These are phyloP conservation scores for Rhagium mordax DNA, from an alignment of 2,888 invertebrate species.

Conservation along the genomic window DNA sequence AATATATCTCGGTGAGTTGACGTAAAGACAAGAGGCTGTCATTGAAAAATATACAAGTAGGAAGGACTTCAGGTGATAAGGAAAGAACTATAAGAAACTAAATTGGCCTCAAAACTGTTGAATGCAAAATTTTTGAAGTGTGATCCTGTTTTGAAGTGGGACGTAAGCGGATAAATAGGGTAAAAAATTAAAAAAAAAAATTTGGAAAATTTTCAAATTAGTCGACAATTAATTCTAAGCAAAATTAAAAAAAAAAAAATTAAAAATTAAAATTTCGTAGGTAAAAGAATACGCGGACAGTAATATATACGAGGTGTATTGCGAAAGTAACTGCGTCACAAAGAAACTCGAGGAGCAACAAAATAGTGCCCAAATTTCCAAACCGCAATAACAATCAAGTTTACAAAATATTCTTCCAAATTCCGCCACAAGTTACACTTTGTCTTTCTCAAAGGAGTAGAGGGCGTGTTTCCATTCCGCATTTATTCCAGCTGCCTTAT, in stretches of 20 bases:
- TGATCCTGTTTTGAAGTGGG: too few relatives aligned
- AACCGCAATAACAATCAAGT: not conserved
- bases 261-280: too few relatives aligned
- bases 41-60: conserved; percentile 6
- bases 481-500: conserved; percentile 62
- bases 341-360: not conserved
- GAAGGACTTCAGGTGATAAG: too few relatives aligned
- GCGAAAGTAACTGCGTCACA: not conserved
- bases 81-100: too few relatives aligned
- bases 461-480: conserved; percentile 38
- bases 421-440: not conserved
- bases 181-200: not conserved
- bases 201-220: not conserved
- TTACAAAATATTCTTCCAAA: not conserved
- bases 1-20: conserved; percentile 15
- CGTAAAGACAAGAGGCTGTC: conserved; percentile 26
- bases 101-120: too few relatives aligned
- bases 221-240: too few relatives aligned
- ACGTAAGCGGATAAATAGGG: too few relatives aligned
- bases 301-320: too few relatives aligned
- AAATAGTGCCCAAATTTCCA: not conserved
- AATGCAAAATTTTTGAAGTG: too few relatives aligned
- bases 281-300: too few relatives aligned
- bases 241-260: too few relatives aligned
- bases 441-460: not conserved